These are phyloP conservation scores for Shargacucullia verbasci DNA, from an alignment of 2,888 invertebrate species.

Conservation along the genomic window DNA sequence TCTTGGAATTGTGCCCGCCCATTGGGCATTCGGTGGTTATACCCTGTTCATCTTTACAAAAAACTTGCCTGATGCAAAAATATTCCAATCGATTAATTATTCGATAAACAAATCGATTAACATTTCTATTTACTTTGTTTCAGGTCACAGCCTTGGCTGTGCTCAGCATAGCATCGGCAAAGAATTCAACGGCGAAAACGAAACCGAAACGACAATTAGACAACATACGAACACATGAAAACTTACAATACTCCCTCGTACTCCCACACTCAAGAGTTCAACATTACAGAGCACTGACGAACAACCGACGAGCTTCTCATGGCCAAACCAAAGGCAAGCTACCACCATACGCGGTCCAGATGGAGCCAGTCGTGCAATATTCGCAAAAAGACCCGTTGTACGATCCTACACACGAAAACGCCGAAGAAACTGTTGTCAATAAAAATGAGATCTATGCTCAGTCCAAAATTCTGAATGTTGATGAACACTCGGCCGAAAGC, in stretches of 20 bases:
- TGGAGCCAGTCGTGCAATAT: conserved; percentile 94
- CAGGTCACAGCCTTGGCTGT: conserved; percentile 89
- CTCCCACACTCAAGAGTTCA: conserved; percentile 88
- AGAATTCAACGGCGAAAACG: conserved; percentile 83
- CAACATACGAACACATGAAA: conserved; percentile 88
- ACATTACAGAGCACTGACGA: conserved; percentile 85
- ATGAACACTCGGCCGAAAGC: conserved; percentile 81
- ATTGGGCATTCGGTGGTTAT: no score
- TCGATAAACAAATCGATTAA: conserved; percentile 33
- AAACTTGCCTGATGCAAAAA: conserved; percentile 41
- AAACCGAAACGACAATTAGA: conserved; percentile 88
- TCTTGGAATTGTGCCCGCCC: no score
- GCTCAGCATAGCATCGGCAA: conserved; percentile 85
- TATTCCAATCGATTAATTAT: conserved; percentile 14
- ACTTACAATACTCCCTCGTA: conserved; percentile 89
- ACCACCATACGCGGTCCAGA: conserved; percentile 93
- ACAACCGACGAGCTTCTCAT: conserved; percentile 88
- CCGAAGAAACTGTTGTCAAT: conserved; percentile 80
- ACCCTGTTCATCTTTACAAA: background rate
- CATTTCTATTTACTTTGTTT: conserved; percentile 71
- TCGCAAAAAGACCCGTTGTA: conserved; percentile 94
- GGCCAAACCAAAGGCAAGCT: conserved; percentile 83
- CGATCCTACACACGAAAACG: conserved; percentile 87
- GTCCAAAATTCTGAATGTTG: conserved; percentile 81
- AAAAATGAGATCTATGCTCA: conserved; percentile 86